Base-by-base conservation (phyloP, 2,888 invertebrate species). In the Oeneis ivallda region DNA sequence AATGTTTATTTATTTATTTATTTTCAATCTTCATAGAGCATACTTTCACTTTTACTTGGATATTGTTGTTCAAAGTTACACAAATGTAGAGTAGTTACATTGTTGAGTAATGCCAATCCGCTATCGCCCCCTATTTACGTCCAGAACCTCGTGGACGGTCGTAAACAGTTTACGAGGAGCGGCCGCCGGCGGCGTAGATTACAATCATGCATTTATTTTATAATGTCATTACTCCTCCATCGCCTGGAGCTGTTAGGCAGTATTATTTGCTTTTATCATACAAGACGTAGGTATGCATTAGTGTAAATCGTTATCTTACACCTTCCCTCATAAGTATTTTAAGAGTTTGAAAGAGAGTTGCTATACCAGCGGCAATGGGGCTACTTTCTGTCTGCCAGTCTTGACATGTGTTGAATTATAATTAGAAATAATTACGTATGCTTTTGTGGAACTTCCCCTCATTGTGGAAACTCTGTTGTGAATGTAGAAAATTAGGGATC, bases 201-300 rank as follows among this genome's bases (percentile, higher is more conserved):
- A 90, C 88, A 88, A 89, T 89, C 87, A 86, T 85, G 86, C 89
- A 89, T 91, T 89, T 89, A 87, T 88, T 89, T 89, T 87, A 89
- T 87, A 84, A 71, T 78, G 82, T 86, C 87, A 89, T 88, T 87
- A 88, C 84, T 81, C 80, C 78, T 76, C 78, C 83, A 83, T 79
- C 79, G 82, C 79, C 74, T 70, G 70, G 71, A 75, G 75, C 76
- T 75, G 70, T 70, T 64, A 61, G 41, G 49, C 56, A 54, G 64
- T 62, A 57, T 54, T 65, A 58, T 67, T 65, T 58, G 53, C 59
- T 68, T 50, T 37, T 56, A 60, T 37, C 4, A 8, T 26, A 59
- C 43, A 52, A 34, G 43, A 39, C 43, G 37, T 58, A 56, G 26
- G 26, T 58, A 56, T n/a, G n/a, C 26, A 43, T 60, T 41, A 37